A percentile compares a stretch with the other conserved stretches of the same genome.
phyloP scores from a whole-genome alignment of 2,888 invertebrate genomes.

The Piscicola geometra region DNA sequence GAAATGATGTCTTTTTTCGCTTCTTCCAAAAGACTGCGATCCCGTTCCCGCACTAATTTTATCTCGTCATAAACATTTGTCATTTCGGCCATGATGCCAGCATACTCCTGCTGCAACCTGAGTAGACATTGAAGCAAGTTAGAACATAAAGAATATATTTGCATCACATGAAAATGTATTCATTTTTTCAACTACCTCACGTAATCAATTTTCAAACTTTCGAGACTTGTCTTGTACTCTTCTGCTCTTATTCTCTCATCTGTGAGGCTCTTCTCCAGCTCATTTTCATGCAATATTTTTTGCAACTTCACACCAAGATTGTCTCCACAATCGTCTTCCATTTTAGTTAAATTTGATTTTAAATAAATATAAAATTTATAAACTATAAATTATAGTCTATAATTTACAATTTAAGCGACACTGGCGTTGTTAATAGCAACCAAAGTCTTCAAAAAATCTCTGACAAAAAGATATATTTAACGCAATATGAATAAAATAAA shows the following conservation, averaged over 20 bases:
- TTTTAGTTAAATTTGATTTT: too few species aligned
- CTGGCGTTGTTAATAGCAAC: conserved; percentile 3
- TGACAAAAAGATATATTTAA: background rate
- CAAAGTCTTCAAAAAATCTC: too few species aligned
- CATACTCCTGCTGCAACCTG: conserved; percentile 53
- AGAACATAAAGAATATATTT: too few species aligned
- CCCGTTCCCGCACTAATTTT: conserved; percentile 53
- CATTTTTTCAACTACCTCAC: conserved; percentile 46
- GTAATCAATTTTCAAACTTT: conserved; percentile 54
- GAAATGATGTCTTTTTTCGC: conserved; percentile 37
- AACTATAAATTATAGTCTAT: too few species aligned
- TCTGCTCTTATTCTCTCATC: conserved; percentile 54
- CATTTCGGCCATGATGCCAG: conserved; percentile 50
- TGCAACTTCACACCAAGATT: background rate
- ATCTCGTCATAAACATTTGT: conserved; percentile 52
- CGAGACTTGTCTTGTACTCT: conserved; percentile 54
- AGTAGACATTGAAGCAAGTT: too few species aligned
- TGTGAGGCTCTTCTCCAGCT: conserved; percentile 53
- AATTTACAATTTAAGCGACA: too few species aligned
- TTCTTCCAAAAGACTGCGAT: conserved; percentile 51
- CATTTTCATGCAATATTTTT: conserved; percentile 48
- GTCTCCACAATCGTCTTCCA: background rate
- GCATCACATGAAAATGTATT: too few species aligned
- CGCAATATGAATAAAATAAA: background rate
- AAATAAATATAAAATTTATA: too few species aligned